Base-by-base conservation (phyloP, 1,140 invertebrate genomes). In the Colletes latitarsis region DNA sequence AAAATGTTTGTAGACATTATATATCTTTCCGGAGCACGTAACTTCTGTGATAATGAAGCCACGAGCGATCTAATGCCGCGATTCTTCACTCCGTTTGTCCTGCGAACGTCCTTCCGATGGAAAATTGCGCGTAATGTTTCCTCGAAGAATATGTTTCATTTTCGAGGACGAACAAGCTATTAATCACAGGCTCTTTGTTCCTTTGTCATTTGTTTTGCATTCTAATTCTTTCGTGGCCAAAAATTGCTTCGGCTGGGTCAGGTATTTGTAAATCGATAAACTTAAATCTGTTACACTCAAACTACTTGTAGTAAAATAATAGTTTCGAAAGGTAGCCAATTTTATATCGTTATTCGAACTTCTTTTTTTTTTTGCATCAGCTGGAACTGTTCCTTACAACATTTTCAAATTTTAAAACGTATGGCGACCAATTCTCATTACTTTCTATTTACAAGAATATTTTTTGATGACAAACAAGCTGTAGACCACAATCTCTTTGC, bases 1-100 rank as follows among this genome's bases (percentile, higher is more conserved):
- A 17, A 49, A 80, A 73, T n/a, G 39, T 58, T 67, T 60, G 17
- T 67, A 21, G 17, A n/a, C 15, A 49, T 64, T 60, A 17, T 15
- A 67, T 67, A 30, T 67, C 17, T 52, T 80, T 21, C 43, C 30
- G 41, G 60, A 12, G 43, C 63, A 68, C 58, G 43, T 55, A 75
- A 74, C 49, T 53, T 19, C 9, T 17, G 30, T 19, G 49, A 55
- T 76, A 76, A 81, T 58, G n/a, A 6, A 43, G 55, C 5, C 8
- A 4, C 0, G 30, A 76, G 17, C 49, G 49, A 76, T 69, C 64
- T 5, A 63, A 69, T 21, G 14, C 15, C 3, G 30, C 15, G 19
- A 67, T 78, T 72, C 9, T 30, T 30, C 39, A 21, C 41, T 12
- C 30, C 3, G 21, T 19, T 39, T 53, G 30, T 75, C 14, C 30